Base-by-base conservation (phyloP, 2,888 invertebrate genomes). In the Herminia tarsipennalis region DNA sequence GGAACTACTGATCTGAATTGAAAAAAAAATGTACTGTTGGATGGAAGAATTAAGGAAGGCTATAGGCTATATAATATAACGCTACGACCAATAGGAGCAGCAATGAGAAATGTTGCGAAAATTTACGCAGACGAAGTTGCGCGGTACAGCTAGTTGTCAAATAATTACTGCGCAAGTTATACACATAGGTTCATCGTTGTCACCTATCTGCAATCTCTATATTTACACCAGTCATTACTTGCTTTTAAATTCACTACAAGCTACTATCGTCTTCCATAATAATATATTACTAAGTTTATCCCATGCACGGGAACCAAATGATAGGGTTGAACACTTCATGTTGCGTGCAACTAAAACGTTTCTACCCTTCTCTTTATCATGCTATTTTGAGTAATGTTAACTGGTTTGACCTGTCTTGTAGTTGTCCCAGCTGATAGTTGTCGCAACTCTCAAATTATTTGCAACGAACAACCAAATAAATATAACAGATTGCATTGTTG, bases 361-460 rank as follows among this genome's bases (percentile, higher is more conserved):
- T 5, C 30, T 18, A 32, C 46, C 39, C 56, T 42, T 13, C 33
- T 39, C 52, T 47, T 56, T 50, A 43, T 47, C 43, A 50, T 46
- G 48, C 56, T 56, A 60, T 56, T 63, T 63, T 60, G 57, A 63
- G 60, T 63, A 41, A 57, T 50, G 33, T 38, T 13, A 57, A 60
- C 64, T 57, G 47, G 60, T 63, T 46, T 30, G 37, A 44, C 53
- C 30, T 59, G 56, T 43, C 51, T 49, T 49, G n/a, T n/a, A n/a
- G n/a, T n/a, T n/a, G 51, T 46, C 43, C 4, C 17, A 28, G 38
- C 45, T 56, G 41, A 56, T 62, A 47, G 33, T 43, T 63, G 56
- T 46, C 40, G 64, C 53, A 63, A 63, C 43, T 32, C 13, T 20
- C n/a, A n/a, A n/a, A n/a, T n/a, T n/a, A 22, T 39, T 35, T 5